Percentiles rank a stretch among this genome's conserved stretches.
Evolutionary conservation across 2,888 invertebrate genomes (phyloP).

Genomic region (Agriopis aurantiaria): DNA sequence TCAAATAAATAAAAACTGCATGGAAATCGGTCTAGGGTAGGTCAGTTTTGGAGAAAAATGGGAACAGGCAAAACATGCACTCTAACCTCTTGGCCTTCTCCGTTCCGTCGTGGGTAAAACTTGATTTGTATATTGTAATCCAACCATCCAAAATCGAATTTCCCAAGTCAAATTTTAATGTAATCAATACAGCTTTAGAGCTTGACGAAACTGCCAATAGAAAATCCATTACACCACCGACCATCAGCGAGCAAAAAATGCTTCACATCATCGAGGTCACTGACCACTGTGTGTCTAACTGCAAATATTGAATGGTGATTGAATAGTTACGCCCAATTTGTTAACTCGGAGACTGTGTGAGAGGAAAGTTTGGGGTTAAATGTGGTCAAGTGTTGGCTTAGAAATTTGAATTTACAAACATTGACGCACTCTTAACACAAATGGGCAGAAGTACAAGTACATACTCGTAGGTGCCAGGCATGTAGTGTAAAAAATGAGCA

Average conservation of each 20-base stretch:
- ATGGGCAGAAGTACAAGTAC: neutral
- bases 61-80: too few relatives aligned
- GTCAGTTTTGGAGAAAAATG: too few relatives aligned
- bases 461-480: too few relatives aligned
- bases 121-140: neutral
- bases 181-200: constrained; percentile 5
- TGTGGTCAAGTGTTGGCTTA: constrained; percentile 27
- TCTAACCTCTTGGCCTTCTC: too few relatives aligned
- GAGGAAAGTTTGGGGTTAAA: constrained; percentile 25
- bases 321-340: constrained; percentile 43
- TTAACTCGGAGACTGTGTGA: constrained; percentile 32
- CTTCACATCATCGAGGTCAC: constrained; percentile 57
- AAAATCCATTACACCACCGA: constrained; percentile 13
- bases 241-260: constrained; percentile 27
- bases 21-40: too few relatives aligned
- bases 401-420: constrained; percentile 20
- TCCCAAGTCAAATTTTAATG: constrained; percentile 3
- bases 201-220: constrained; percentile 17
- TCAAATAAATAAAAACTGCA: too few relatives aligned
- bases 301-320: constrained; percentile 56
- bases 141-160: too few relatives aligned
- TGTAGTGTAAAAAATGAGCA: neutral
- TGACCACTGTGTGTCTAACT: constrained; percentile 50
- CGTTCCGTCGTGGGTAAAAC: too few relatives aligned
- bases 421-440: constrained; percentile 1